These are phyloP conservation scores for Imbricaverruca yamaguchii DNA, from an alignment of 2,888 invertebrate species.

Conservation along the genomic window DNA sequence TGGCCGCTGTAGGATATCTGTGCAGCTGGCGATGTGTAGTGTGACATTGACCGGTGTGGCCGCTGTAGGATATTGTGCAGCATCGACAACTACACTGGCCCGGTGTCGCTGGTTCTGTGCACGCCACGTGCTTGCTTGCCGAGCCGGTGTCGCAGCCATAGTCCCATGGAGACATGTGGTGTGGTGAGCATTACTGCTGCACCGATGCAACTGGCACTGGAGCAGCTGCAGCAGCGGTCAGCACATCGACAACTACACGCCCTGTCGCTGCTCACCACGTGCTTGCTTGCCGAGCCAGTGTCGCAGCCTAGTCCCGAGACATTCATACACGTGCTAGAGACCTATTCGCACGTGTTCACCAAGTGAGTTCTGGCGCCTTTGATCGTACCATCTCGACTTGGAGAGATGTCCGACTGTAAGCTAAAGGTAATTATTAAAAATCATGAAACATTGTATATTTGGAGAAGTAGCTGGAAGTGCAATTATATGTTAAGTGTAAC, in stretches of 20 bases:
- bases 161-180: too few relatives aligned
- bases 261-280: not conserved
- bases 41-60: too few relatives aligned
- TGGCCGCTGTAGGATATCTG: too few relatives aligned
- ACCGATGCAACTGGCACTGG: not conserved
- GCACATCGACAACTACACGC: not conserved
- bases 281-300: not conserved
- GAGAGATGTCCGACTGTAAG: too few relatives aligned
- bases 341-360: conserved; percentile 2
- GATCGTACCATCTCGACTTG: too few relatives aligned
- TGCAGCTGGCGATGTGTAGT: too few relatives aligned
- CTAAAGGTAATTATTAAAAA: too few relatives aligned
- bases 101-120: conserved; percentile 36
- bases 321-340: not conserved
- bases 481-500: too few relatives aligned
- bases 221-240: not conserved
- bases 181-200: conserved; percentile 43
- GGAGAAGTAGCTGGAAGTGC: too few relatives aligned
- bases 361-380: not conserved
- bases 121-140: conserved; percentile 38
- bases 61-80: conserved; percentile 43
- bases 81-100: conserved; percentile 49
- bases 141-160: too few relatives aligned
- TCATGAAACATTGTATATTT: too few relatives aligned
- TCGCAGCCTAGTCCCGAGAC: not conserved